These are phyloP conservation scores for Nestor notabilis DNA, from an alignment of 2,113 vertebrate species.

Conservation along the genomic window DNA sequence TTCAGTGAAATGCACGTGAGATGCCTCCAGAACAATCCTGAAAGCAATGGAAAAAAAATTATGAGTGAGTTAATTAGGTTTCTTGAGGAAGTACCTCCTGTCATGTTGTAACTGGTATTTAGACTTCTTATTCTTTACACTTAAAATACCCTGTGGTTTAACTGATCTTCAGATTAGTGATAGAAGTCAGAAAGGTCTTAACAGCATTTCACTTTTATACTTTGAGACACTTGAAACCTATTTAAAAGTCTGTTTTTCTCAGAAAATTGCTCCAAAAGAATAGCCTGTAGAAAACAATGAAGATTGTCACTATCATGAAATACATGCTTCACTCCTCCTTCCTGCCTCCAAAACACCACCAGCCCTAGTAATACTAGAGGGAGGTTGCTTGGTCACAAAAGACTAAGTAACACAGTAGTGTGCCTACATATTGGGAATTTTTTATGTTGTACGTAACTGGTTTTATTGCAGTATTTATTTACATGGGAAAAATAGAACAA, in stretches of 20 bases:
- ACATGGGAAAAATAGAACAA: not conserved
- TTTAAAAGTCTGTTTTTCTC: not conserved
- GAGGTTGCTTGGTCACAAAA: not conserved
- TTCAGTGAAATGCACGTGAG: not conserved
- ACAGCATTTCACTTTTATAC: not conserved
- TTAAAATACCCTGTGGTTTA: not conserved
- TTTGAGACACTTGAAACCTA: not conserved
- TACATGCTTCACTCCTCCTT: accelerated
- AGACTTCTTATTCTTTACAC: not conserved
- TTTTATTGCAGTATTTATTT: not conserved
- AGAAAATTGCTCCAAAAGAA: not conserved
- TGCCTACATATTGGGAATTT: not conserved
- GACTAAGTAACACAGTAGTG: not conserved
- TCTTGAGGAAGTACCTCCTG: not conserved
- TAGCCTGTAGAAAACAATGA: not conserved
- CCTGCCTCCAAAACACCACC: not conserved
- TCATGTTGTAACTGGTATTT: not conserved
- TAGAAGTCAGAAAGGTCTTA: not conserved
- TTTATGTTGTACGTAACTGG: not conserved
- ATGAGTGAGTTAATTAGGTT: not conserved
- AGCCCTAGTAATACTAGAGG: not conserved
- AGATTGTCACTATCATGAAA: not conserved
- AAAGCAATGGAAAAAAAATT: not conserved
- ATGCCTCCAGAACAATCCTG: not conserved
- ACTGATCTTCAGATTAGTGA: not conserved